Base-by-base conservation (phyloP, 2,888 invertebrate genomes). In the Amphiduros pacificus region DNA sequence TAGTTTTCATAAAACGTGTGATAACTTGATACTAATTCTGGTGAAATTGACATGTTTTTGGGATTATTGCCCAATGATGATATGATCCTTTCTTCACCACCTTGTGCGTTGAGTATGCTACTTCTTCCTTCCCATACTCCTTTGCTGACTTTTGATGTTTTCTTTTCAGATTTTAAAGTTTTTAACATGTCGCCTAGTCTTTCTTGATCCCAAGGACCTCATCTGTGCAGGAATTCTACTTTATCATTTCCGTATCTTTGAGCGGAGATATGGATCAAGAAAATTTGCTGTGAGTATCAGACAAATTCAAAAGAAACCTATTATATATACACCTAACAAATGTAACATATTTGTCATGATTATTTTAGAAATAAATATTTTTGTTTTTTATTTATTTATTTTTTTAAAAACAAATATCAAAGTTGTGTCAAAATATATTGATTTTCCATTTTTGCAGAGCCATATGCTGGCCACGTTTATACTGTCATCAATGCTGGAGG, bases 211-310 rank as follows among this genome's bases (percentile, higher is more conserved):
- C 1, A 86, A 86, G 72, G 85, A 86, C 71, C 69, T 86, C 36
- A 75, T 86, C 28, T 83, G 85, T 68, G 85, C 85, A 36, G 82
- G 83, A 24, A 73, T 86, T 32, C 79, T 86, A 26, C 78, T 86
- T 54, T 86, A 85, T 74, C 85, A 85, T 69, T 85, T 85, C 70
- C 77, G 85, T 65, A 80, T 86, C 62, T 85, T 86, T 80, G 86
- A 86, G 73, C 75, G 85, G 65, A 72, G 85, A 63, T 85, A 83
- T 79, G 86, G 86, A 17, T 85, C 85, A 24, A 79, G 80, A 63
- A 85, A 85, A 72, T 86, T 85, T 76, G 78, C 82, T 36, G 83
- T 82, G 70, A 74, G 80, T 74, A 54, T 24, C 52, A 9, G 52
- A 27, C 11, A 28, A 9, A 52, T n/a, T 14, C 9, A 14, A 36